Evolutionary conservation across 2,888 invertebrate genomes (phyloP), one percentile per base, ranked within the genome.

Genomic region (Baronia brevicornis): DNA sequence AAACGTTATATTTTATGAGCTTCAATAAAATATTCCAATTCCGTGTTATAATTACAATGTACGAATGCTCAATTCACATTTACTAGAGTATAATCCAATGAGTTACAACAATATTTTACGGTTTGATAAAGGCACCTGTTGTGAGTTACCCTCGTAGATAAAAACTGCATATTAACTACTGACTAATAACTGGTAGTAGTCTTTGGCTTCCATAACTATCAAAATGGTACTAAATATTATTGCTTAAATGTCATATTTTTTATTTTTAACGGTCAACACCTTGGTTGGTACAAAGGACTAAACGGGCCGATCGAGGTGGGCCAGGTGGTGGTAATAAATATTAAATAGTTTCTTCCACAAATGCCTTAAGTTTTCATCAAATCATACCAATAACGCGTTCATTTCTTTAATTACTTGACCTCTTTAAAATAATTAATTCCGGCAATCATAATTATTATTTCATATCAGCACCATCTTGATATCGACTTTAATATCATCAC

Each of bases 181-280:
- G 55, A 68, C 73, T 73, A 78, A 73, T 68, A 66, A 60, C 67
- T 59, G 66, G 71, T 23, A 73, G 60, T 69, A 72, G 80, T 78
- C 75, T 78, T 80, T 72, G 78, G 61, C 68, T 69, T 67, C 70
- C 69, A 78, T 82, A 82, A 82, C 77, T 79, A 80, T 82, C 82
- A 72, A 75, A 75, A 72, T 64, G 72, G 63, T 68, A 78, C 75
- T 79, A 82, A 84, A 82, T 79, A 79, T 80, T 79, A 75, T 84
- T 77, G 77, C 77, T 79, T 77, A 73, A 77, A 78, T 75, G 75
- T 63, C 64, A 59, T 72, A 68, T 67, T 56, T 72, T 74, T 78
- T 67, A 54, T 78, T 79, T 74, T 54, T 63, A 72, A 64, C 72
- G 77, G 63, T 75, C 72, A 66, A 69, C 80, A 80, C 80, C 77